Percentiles rank a stretch among this genome's conserved stretches.
Evolutionary conservation across 2,113 vertebrate genomes (phyloP).

Genomic region (Aptenodytes patagonicus): DNA sequence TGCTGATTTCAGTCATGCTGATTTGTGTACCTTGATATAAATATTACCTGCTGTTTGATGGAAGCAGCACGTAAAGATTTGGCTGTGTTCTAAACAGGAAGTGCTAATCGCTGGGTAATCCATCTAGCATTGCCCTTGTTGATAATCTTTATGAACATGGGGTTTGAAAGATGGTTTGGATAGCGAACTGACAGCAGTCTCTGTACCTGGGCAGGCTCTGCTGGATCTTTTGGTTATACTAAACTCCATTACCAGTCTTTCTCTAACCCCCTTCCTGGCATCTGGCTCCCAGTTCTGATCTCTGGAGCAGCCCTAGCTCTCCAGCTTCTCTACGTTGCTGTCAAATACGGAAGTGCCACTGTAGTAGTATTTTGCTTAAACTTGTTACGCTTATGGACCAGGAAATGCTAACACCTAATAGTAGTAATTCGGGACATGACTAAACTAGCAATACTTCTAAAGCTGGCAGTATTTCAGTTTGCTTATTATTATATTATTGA

Average conservation of each 20-base stretch:
- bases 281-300: background rate
- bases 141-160: background rate
- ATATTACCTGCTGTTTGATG: conserved; percentile 25
- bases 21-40: conserved; percentile 8
- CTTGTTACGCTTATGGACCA: background rate
- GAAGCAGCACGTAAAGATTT: conserved; percentile 9
- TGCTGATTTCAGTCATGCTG: conserved; percentile 30
- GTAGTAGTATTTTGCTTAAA: background rate
- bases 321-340: background rate
- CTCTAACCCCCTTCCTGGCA: background rate
- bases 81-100: conserved; percentile 14
- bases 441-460: background rate
- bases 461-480: background rate
- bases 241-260: background rate
- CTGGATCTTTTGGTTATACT: background rate
- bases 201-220: background rate
- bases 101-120: conserved; percentile 6
- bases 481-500: background rate
- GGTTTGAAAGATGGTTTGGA: background rate
- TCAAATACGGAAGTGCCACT: background rate
- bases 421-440: background rate
- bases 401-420: background rate
- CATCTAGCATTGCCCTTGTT: background rate
- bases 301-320: background rate
- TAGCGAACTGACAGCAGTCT: background rate